Percentiles rank a stretch among this genome's conserved stretches.
Conservation (phyloP, 2,797 vertebrate genomes). For the Podargus strigoides region DNA sequence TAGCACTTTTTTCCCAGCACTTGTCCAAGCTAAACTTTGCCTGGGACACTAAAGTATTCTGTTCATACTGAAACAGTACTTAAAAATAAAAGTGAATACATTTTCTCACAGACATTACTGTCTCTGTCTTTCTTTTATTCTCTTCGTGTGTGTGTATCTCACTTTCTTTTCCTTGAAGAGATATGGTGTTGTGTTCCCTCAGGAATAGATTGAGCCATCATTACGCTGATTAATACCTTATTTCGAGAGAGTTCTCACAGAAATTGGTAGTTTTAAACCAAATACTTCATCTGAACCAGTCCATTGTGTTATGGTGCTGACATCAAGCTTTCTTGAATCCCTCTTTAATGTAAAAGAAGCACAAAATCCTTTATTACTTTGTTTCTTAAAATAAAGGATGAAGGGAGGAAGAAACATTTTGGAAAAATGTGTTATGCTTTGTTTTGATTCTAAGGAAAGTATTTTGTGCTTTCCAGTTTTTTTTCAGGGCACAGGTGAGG, state of each 20-base stretch:
- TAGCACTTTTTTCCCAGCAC: constrained; percentile 13
- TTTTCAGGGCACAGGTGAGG: fast-evolving
- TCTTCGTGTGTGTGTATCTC: background rate
- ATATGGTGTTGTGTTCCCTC: background rate
- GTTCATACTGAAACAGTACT: constrained; percentile 30
- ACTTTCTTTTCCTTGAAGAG: background rate
- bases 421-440: background rate
- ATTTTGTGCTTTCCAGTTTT: background rate
- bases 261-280: background rate
- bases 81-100: constrained; percentile 44
- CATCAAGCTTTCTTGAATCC: background rate
- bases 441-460: background rate
- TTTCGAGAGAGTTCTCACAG: background rate
- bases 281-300: background rate
- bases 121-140: background rate
- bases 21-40: constrained; percentile 46
- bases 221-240: background rate
- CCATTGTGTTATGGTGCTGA: fast-evolving
- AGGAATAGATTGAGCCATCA: background rate
- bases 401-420: background rate
- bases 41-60: constrained; percentile 22
- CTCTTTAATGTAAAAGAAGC: background rate
- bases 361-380: background rate
- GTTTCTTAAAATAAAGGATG: background rate
- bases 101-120: constrained; percentile 16